Conservation (phyloP, 2,888 invertebrate species). For the Chorisops tibialis region DNA sequence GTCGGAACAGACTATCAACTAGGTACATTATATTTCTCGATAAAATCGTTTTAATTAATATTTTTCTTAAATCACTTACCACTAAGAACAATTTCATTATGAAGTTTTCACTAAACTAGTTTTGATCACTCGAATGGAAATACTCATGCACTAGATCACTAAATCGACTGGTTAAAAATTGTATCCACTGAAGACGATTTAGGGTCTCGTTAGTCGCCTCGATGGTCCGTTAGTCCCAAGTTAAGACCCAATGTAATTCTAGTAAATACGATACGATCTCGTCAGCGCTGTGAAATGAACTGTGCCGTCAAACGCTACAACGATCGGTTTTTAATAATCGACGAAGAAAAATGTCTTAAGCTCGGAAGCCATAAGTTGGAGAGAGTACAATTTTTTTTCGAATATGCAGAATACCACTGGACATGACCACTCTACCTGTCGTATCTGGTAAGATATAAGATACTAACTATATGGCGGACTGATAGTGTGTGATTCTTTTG, state of each 20-base stretch:
- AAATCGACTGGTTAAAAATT: not conserved
- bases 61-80: slow-evolving; percentile 24
- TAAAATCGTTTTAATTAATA: no score
- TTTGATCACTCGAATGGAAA: not conserved
- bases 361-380: not conserved
- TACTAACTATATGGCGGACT: no score
- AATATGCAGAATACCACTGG: no score
- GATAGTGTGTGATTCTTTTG: no score
- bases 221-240: not conserved
- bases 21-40: no score
- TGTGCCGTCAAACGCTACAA: slow-evolving; percentile 44
- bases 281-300: slow-evolving; percentile 49
- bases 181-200: not conserved
- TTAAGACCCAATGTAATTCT: not conserved
- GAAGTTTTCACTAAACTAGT: slow-evolving; percentile 1
- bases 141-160: not conserved
- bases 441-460: no score
- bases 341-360: slow-evolving; percentile 27
- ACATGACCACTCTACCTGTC: no score
- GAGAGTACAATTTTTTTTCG: not conserved
- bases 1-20: no score
- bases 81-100: slow-evolving; percentile 29
- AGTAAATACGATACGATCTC: slow-evolving; percentile 41
- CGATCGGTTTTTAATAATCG: slow-evolving; percentile 49
- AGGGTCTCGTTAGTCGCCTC: not conserved